These are phyloP conservation scores for Drosophila tripunctata DNA, from an alignment of 2,888 invertebrate species.

Conservation along the genomic window DNA sequence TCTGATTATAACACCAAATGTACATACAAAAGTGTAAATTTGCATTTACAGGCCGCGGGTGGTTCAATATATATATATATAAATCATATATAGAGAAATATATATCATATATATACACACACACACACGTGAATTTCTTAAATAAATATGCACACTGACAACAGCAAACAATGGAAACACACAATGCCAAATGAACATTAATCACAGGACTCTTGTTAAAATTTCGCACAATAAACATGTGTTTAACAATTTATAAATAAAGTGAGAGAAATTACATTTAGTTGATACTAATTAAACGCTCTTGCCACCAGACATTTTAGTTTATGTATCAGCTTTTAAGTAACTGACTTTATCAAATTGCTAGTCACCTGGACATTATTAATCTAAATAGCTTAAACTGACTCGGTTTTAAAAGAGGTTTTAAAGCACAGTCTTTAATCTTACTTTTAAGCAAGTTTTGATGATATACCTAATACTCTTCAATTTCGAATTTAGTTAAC, in stretches of 20 bases:
- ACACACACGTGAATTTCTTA: background rate
- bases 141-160: slow-evolving; percentile 61
- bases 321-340: background rate
- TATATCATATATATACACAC: background rate
- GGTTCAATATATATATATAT: background rate
- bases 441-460: too few relatives aligned
- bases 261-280: background rate
- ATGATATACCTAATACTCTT: too few relatives aligned
- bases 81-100: background rate
- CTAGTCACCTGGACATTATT: too few relatives aligned
- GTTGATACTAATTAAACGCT: background rate
- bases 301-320: background rate
- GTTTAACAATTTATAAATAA: slow-evolving; percentile 22
- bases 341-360: too few relatives aligned
- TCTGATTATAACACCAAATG: slow-evolving; percentile 33
- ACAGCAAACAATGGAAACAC: slow-evolving; percentile 58
- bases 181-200: slow-evolving; percentile 58
- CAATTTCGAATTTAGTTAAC: too few relatives aligned
- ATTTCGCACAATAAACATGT: slow-evolving; percentile 16
- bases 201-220: slow-evolving; percentile 38
- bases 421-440: too few relatives aligned
- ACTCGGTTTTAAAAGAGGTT: too few relatives aligned
- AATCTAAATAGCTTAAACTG: too few relatives aligned
- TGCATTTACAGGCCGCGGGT: slow-evolving; percentile 33
- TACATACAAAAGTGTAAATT: slow-evolving; percentile 35